Evolutionary conservation across 2,113 vertebrate genomes (phyloP).

Genomic region (Mohoua ochrocephala): DNA sequence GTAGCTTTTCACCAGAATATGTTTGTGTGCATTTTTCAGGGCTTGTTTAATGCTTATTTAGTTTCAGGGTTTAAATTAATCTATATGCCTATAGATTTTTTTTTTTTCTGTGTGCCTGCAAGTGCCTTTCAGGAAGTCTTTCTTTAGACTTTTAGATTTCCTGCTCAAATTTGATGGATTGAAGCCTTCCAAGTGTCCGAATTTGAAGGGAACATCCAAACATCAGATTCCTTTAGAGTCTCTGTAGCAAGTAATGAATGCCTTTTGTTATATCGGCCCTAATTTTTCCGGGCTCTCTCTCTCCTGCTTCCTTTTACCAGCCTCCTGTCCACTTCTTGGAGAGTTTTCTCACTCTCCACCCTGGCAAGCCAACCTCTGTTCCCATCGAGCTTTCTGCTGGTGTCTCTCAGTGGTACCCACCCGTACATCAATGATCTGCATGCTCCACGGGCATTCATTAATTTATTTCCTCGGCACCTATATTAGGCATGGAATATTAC

Average conservation of each 20-base stretch:
- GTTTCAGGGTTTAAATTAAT: not conserved
- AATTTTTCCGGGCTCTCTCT: not conserved
- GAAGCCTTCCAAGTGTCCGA: not conserved
- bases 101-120: not conserved
- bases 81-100: not conserved
- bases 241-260: not conserved
- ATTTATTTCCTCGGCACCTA: not conserved
- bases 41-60: not conserved
- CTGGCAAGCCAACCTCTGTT: not conserved
- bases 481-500: constrained; percentile 11
- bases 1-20: not conserved
- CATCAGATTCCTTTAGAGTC: not conserved
- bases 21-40: constrained; percentile 2
- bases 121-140: not conserved
- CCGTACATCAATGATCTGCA: not conserved
- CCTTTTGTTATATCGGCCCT: not conserved
- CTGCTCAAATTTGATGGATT: not conserved
- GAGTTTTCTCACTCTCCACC: not conserved
- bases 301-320: not conserved
- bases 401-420: not conserved
- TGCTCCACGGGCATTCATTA: not conserved
- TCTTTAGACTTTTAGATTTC: not conserved
- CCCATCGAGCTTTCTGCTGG: not conserved
- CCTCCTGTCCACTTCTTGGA: not conserved
- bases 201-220: not conserved